Evolutionary conservation across 2,797 vertebrate genomes (phyloP), one percentile per base, ranked within the genome.

Genomic region (Manis javanica): DNA sequence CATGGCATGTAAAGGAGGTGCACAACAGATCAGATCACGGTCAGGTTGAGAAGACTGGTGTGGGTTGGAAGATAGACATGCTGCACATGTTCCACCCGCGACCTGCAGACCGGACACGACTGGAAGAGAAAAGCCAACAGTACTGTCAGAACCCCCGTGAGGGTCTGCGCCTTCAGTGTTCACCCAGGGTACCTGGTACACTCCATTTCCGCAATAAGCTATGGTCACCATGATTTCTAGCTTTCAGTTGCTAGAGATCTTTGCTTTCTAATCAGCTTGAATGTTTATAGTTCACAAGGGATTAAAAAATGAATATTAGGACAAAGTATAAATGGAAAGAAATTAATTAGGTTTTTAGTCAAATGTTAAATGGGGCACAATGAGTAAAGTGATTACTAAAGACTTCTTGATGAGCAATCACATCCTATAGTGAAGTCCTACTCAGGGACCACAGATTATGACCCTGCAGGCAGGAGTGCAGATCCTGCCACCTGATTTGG

Each of bases 61-160:
- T 99, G 99, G 53, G 99, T 99, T 92, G 99, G 99, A 97, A 99
- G 98, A 97, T 99, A 99, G 97, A 99, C 98, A 2, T 99, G 99
- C 98, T 99, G 99, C 87, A 99, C 99, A 5, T 99, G 99, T 82
- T 99, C 99, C 96, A 99, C 99, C 5, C 98, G 98, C 0, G 99
- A 99, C 79, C 99, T 99, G 98, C 99, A 99, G 94, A 99, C 99
- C 0, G 99, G 99, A 97, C 99, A 99, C 0, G 98, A 98, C 99
- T 99, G 98, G 11, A 97, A 97, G 90, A 94, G 66, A 95, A 51
- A 96, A 97, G 92, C 29, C 90, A 51, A 77, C 5, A 34, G 18
- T 0, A 7, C 16, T 2, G 81, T 97, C 72, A 97, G 85, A 24
- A 31, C 1, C 3, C 23, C n/a, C 21, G 3, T 1, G 0, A 1